Base-by-base conservation (phyloP, 2,113 vertebrate species). In the Lichenostomus cassidix region DNA sequence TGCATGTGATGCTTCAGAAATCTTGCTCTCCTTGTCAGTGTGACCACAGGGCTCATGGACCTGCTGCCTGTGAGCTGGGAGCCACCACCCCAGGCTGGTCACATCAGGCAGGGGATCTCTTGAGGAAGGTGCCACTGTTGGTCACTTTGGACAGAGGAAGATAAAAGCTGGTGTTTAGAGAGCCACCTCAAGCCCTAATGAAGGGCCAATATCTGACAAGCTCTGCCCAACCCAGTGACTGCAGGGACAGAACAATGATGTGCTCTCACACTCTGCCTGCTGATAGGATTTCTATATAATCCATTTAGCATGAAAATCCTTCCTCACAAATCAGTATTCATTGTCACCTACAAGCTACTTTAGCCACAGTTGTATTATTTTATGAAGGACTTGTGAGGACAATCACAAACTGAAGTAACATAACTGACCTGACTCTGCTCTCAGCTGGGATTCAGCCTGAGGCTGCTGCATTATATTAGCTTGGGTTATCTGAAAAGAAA, bases 31-130 rank as follows among this genome's bases (percentile, higher is more conserved):
- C 31, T 23, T 59, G 39, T 14, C 33, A 22, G 10, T 3, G 5
- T 50, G 44, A 42, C 60, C 64, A 47, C 42, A 62, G 59, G 68
- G 49, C 49, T 79, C 71, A 50, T 8, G 14, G 84, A 58, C 29
- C 17, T 0, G 0, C 33, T 39, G 41, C 23, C n/a, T 53, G 68
- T 58, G 47, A 74, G 42, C 35, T 70, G 64, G 49, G 21, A 79
- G 33, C 59, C 68, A 83, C 37, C 27, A 49, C 6, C 35, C 33
- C 1, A 7, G 21, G 33, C 17, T 83, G 67, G 24, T 69, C 53
- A 42, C 1, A 0, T 55, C 1, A 6, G 47, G 27, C 31, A 76
- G 12, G 31, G 22, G 4, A 29, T 83, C 16, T 49, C 55, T 5
- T 50, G 39, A 33, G 49, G 18, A 56, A 33, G 4, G 10, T 79